Base-by-base conservation (phyloP, 2,888 invertebrate species). In the Pristionchus fissidentatus region DNA sequence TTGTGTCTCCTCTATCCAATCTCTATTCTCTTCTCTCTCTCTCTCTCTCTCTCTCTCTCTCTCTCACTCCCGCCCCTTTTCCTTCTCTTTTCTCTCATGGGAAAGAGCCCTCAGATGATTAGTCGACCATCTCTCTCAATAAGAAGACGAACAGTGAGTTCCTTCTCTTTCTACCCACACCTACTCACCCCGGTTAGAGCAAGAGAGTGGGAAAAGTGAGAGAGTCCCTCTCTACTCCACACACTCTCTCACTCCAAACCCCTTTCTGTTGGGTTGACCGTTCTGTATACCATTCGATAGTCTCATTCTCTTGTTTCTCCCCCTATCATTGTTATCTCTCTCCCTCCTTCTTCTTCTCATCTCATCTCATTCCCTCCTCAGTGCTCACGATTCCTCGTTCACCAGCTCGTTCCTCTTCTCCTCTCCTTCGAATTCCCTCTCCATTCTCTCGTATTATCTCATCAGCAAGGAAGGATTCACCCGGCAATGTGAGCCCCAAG, bases 361-460 rank as follows among this genome's bases (percentile, higher is more conserved):
- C 38, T 66, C 38, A 10, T 35, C 32, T 29, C 66, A 38, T 19
- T 38, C 66, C 66, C 66, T 35, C 66, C 66, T 22, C 26, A 49
- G 49, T 49, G 46, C 75, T 79, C 52, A 57, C 55, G 38, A 79
- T 79, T 57, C 79, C 79, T 55, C 79, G 79, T 38, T 83, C 83
- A 52, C 70, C 57, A n/a, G 13, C 73, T 29, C 70, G 70, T 38
- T 41, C 70, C 26, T 70, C 83, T n/a, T 83, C 83, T 49, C 83
- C 70, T 2, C 57, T 70, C 15, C 83, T 83, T 26, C 70, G 83
- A 5, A 83, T 83, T 41, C 83, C 83, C 22, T 83, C 83, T 26
- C 83, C 83, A 3, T 73, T 83, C 83, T 70, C 73, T 26, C 46
- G 83, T 29, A 70, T 83, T 1, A 83, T 83, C 10, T 73, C 83